Percentiles rank a stretch among this genome's conserved stretches.
Conservation (phyloP, 2,888 invertebrate genomes). For the Hirtodrosophila duncani region DNA sequence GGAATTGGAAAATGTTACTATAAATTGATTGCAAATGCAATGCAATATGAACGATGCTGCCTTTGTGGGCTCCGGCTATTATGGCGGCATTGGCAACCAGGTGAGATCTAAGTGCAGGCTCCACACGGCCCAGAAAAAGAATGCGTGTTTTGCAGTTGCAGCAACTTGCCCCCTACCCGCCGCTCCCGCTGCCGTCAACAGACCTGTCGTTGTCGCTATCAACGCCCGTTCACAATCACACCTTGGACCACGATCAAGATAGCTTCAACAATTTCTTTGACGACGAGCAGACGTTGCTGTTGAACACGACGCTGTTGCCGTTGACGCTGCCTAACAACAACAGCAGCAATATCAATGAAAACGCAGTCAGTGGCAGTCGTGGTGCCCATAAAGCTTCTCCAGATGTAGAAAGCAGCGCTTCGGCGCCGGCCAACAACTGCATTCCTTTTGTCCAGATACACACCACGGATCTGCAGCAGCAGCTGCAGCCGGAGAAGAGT, state of each 20-base stretch:
- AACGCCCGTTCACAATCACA: slow-evolving; percentile 58
- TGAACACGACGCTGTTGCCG: too few species aligned
- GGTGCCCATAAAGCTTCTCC: slow-evolving; percentile 22
- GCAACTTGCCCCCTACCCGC: slow-evolving; percentile 7
- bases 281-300: slow-evolving; percentile 47
- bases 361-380: slow-evolving; percentile 3
- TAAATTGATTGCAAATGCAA: slow-evolving; percentile 29
- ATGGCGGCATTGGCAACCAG: slow-evolving; percentile 60
- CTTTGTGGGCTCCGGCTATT: slow-evolving; percentile 66
- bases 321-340: slow-evolving; percentile 9
- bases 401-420: background rate
- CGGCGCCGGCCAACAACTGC: slow-evolving; percentile 1
- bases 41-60: slow-evolving; percentile 71
- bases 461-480: slow-evolving; percentile 74
- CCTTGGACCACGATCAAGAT: slow-evolving; percentile 53
- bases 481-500: slow-evolving; percentile 64
- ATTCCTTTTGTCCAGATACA: slow-evolving; percentile 77
- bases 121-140: slow-evolving; percentile 13
- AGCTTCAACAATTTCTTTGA: slow-evolving; percentile 53
- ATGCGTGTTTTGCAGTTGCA: slow-evolving; percentile 31
- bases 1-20: slow-evolving; percentile 45
- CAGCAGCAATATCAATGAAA: slow-evolving; percentile 8
- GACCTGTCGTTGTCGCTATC: slow-evolving; percentile 47
- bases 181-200: slow-evolving; percentile 10
- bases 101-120: slow-evolving; percentile 42